These are phyloP conservation scores for Struthio camelus DNA, from an alignment of 2,113 vertebrate species.

Conservation along the genomic window DNA sequence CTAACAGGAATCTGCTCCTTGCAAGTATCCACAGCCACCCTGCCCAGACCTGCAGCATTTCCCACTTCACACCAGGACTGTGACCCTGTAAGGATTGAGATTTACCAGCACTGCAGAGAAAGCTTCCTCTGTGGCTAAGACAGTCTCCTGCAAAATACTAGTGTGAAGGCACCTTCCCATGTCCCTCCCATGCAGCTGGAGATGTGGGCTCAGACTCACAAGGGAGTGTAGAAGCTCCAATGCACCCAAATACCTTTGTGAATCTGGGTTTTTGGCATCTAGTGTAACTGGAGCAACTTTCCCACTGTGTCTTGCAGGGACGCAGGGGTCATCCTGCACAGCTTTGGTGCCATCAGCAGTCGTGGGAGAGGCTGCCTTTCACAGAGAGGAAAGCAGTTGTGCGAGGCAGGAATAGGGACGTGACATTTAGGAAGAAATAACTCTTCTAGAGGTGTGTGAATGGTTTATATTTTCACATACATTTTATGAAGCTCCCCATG, in stretches of 20 bases:
- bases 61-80: neutral
- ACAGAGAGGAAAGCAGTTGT: accelerated
- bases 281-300: neutral
- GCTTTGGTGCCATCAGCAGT: neutral
- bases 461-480: neutral
- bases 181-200: neutral
- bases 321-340: neutral
- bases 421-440: neutral
- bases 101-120: neutral
- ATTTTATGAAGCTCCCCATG: neutral
- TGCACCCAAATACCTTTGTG: neutral
- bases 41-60: neutral
- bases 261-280: neutral
- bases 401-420: neutral
- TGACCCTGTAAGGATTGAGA: neutral
- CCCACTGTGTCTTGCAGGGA: accelerated
- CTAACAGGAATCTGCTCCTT: neutral
- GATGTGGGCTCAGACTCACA: neutral
- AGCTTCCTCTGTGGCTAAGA: neutral
- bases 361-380: neutral
- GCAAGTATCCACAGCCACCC: neutral
- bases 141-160: neutral
- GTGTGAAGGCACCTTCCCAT: neutral
- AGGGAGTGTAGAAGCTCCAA: neutral
- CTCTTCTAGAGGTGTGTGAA: neutral